Evolutionary conservation across 2,113 vertebrate genomes (phyloP).

Genomic region (Hylia prasina): DNA sequence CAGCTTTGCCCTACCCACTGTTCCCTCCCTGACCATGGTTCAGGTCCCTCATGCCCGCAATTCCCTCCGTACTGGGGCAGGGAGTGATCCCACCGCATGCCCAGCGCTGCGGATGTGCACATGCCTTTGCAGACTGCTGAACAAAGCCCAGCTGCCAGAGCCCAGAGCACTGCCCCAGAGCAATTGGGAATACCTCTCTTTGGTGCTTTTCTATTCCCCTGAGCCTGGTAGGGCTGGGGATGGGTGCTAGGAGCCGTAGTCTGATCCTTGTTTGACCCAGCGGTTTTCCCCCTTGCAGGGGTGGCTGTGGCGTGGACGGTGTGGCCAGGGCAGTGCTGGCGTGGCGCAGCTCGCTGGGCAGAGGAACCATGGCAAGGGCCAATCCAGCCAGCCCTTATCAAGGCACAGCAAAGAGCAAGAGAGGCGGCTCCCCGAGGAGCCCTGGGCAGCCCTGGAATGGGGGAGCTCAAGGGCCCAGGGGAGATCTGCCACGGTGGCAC

Average conservation of each 20-base stretch:
- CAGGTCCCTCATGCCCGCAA: neutral
- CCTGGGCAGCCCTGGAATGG: neutral
- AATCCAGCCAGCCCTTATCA: neutral
- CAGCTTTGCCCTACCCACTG: neutral
- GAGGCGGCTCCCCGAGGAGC: neutral
- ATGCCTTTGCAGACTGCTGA: neutral
- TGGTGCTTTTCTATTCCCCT: neutral
- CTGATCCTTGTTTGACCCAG: neutral
- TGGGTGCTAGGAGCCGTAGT: neutral
- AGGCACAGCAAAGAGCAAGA: rapidly evolving
- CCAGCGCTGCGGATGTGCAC: rapidly evolving
- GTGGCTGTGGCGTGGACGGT: rapidly evolving
- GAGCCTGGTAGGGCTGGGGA: neutral
- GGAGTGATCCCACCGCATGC: neutral
- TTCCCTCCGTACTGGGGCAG: neutral
- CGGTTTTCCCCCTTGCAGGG: rapidly evolving
- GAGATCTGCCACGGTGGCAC: neutral
- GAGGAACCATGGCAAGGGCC: neutral
- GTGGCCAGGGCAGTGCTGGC: neutral
- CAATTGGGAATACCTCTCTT: neutral
- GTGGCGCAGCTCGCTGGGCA: rapidly evolving
- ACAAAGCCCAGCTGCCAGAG: neutral
- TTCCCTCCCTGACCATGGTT: neutral
- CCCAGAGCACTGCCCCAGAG: neutral
- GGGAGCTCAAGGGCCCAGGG: neutral